Base-by-base conservation (phyloP, 2,888 invertebrate genomes). In the Drosophila borborema region DNA sequence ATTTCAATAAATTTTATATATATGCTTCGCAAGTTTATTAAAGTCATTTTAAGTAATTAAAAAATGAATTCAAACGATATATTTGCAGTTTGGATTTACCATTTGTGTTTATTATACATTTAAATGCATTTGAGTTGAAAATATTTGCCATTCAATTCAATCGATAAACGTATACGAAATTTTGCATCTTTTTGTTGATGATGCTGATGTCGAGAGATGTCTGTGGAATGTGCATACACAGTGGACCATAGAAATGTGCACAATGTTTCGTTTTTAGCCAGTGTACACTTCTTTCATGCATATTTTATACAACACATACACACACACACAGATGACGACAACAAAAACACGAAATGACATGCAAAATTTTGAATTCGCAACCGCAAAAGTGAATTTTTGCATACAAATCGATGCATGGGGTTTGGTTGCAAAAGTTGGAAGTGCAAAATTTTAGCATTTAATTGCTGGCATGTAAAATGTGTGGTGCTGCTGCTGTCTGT, bases 361-460 rank as follows among this genome's bases (percentile, higher is more conserved):
- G 80, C 71, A 74, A 69, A 73, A 83, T 83, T 80, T 72, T 59
- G 63, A 70, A 77, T 63, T 53, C 70, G 64, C 23, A 71, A 59
- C 60, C 66, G 62, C 74, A 78, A 71, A 74, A 78, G 58, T 71
- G 64, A 66, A 77, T 78, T 77, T 74, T 74, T 71, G 71, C 79
- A 74, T 78, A 64, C 71, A 78, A 67, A 78, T 74, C 71, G 71
- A 71, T 77, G 77, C 36, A 43, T 54, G 63, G 28, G 28, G 28
- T 28, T 28, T 55, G 46, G 10, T 20, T 72, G 67, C 63, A 65
- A 55, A 55, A 54, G 77, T 75, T 77, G 77, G 43, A 66, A 74
- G 74, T 74, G 73, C 77, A 76, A 72, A 73, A 68, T 62, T 66
- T 77, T 70, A 49, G 70, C 77, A 84, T 83, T 84, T 86, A 86